Conservation (phyloP, 1,140 invertebrate species). For the Drosophila parvula region DNA sequence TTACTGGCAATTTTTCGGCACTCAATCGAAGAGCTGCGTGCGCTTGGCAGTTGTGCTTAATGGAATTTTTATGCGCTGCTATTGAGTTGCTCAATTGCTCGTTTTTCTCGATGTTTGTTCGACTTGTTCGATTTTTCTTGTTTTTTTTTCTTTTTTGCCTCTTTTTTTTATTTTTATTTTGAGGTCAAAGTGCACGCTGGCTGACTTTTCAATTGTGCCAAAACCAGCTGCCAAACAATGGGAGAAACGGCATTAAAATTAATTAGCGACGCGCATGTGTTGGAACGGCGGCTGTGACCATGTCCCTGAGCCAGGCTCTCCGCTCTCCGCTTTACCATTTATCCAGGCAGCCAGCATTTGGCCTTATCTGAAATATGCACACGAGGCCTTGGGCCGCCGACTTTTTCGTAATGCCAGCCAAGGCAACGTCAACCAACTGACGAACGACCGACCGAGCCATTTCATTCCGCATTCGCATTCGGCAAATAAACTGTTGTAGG, state of each 20-base stretch:
- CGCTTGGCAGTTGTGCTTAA: conserved; percentile 73
- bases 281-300: conserved; percentile 56
- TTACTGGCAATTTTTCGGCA: conserved; percentile 57
- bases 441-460: conserved; percentile 34
- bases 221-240: conserved; percentile 43
- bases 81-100: conserved; percentile 61
- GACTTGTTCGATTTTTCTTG: conserved; percentile 1
- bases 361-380: conserved; percentile 82
- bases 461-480: conserved; percentile 33
- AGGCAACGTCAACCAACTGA: conserved; percentile 63
- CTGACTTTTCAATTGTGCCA: conserved; percentile 39
- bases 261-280: conserved; percentile 69
- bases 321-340: conserved; percentile 41
- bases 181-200: conserved; percentile 76
- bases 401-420: conserved; percentile 68
- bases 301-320: conserved; percentile 65
- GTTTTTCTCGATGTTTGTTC: conserved; percentile 49
- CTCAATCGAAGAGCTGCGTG: conserved; percentile 70
- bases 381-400: conserved; percentile 66
- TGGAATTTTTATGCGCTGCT: conserved; percentile 70
- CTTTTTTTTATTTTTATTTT: conserved; percentile 18
- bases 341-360: conserved; percentile 72
- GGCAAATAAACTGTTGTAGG: conserved; percentile 60
- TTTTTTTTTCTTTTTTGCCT: not conserved
- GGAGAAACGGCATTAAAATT: conserved; percentile 72